Percentiles rank a stretch among this genome's conserved stretches.
Evolutionary conservation across 1,140 invertebrate species (phyloP).

Genomic region (Lucilia sericata): DNA sequence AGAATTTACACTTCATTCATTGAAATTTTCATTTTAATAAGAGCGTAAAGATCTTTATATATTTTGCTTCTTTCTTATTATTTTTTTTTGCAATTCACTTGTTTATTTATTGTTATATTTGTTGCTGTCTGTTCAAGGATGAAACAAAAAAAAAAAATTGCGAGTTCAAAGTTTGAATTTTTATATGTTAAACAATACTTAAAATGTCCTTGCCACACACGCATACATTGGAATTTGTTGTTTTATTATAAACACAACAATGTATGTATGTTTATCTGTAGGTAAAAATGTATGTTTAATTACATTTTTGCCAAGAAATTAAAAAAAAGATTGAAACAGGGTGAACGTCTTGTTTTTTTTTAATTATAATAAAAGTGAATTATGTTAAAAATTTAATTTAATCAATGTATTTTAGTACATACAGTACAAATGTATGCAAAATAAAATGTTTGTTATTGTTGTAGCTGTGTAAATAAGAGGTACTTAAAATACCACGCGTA

Average conservation of each 20-base stretch:
- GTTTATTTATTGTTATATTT: constrained; percentile 14
- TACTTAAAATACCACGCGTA: background rate
- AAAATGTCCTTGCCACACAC: background rate
- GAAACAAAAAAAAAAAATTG: background rate
- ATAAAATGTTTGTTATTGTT: too few relatives aligned
- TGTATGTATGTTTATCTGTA: too few relatives aligned
- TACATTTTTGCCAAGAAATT: background rate
- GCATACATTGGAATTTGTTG: background rate
- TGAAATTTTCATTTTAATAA: background rate
- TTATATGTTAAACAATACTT: background rate
- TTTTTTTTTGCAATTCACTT: background rate
- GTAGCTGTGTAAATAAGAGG: background rate
- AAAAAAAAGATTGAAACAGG: background rate
- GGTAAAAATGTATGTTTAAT: background rate
- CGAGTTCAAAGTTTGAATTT: constrained; percentile 17
- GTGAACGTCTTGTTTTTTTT: background rate
- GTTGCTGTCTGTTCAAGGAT: constrained; percentile 8
- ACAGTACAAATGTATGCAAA: too few relatives aligned
- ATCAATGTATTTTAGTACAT: too few relatives aligned
- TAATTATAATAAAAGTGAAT: constrained; percentile 13
- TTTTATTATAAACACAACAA: background rate
- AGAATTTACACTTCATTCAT: too few relatives aligned
- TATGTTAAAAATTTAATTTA: background rate
- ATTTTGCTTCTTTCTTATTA: background rate
- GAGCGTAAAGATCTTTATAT: background rate